Evolutionary conservation across 2,888 invertebrate species (phyloP).

Genomic region (Drosophila mayaguana): DNA sequence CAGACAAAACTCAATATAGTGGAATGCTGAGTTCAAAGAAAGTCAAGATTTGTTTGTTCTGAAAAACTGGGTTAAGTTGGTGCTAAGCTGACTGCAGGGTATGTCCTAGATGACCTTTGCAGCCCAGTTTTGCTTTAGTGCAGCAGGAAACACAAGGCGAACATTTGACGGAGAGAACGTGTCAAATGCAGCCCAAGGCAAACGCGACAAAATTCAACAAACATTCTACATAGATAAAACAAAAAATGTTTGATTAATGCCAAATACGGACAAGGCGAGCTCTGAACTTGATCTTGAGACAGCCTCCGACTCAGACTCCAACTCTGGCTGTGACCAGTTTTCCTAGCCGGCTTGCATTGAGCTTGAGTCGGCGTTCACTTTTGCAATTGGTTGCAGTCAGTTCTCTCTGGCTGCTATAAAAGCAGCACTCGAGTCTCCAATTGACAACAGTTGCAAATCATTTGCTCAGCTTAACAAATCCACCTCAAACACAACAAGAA

Average conservation of each 20-base stretch:
- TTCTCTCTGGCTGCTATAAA: constrained; percentile 67
- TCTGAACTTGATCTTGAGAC: constrained; percentile 80
- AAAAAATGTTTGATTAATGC: constrained; percentile 46
- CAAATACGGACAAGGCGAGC: constrained; percentile 76
- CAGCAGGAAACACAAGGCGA: constrained; percentile 62
- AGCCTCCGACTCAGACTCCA: constrained; percentile 19
- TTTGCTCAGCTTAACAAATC: constrained; percentile 54
- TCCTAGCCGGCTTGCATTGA: constrained; percentile 70
- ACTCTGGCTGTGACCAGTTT: constrained; percentile 51
- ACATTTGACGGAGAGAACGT: constrained; percentile 20
- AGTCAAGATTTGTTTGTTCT: not conserved
- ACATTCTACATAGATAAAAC: constrained; percentile 44
- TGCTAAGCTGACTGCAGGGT: not conserved
- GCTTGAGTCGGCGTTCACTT: constrained; percentile 68
- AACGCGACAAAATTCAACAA: constrained; percentile 17
- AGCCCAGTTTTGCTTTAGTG: constrained; percentile 15
- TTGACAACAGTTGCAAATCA: constrained; percentile 78
- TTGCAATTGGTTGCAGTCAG: constrained; percentile 46
- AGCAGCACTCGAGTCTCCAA: constrained; percentile 51
- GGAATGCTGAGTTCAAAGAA: not conserved
- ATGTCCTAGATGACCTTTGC: not conserved
- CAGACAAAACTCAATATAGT: too few relatives aligned
- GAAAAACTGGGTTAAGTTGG: not conserved
- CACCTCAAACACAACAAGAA: constrained; percentile 22
- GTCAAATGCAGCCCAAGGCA: constrained; percentile 27